phyloP scores from a whole-genome alignment of 2,888 invertebrate genomes.

The Agrochola lychnidis region DNA sequence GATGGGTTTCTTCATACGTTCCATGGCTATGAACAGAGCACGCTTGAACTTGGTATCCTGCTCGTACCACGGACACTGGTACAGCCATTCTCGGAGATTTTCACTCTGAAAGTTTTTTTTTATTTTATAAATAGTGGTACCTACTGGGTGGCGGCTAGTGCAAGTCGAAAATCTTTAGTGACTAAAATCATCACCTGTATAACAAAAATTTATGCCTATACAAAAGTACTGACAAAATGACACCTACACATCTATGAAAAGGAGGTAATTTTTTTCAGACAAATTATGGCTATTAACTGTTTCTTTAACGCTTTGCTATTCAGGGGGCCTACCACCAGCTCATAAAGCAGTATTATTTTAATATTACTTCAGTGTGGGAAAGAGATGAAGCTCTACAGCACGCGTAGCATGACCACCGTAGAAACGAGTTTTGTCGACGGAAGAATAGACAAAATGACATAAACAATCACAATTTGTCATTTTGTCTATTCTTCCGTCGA shows the following conservation, averaged over 20 bases:
- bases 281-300: not conserved
- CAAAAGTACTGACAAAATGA: not conserved
- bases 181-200: not conserved
- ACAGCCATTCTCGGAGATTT: conserved; percentile 86
- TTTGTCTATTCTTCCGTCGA: too few relatives aligned
- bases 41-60: conserved; percentile 84
- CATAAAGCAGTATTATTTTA: too few relatives aligned
- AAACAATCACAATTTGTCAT: too few relatives aligned
- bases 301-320: not conserved
- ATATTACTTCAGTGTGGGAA: too few relatives aligned
- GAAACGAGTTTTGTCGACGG: too few relatives aligned
- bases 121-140: not conserved
- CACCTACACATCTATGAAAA: not conserved
- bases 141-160: not conserved
- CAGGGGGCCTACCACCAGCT: too few relatives aligned
- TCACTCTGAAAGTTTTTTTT: conserved; percentile 76
- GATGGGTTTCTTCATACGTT: conserved; percentile 86
- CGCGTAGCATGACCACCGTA: too few relatives aligned
- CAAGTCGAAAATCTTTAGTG: not conserved
- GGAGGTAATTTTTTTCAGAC: not conserved
- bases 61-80: conserved; percentile 90
- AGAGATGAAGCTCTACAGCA: too few relatives aligned
- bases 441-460: too few relatives aligned
- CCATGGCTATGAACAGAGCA: conserved; percentile 86
- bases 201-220: not conserved